Conservation (phyloP, 2,797 vertebrate genomes). For the Xerus rutilus region DNA sequence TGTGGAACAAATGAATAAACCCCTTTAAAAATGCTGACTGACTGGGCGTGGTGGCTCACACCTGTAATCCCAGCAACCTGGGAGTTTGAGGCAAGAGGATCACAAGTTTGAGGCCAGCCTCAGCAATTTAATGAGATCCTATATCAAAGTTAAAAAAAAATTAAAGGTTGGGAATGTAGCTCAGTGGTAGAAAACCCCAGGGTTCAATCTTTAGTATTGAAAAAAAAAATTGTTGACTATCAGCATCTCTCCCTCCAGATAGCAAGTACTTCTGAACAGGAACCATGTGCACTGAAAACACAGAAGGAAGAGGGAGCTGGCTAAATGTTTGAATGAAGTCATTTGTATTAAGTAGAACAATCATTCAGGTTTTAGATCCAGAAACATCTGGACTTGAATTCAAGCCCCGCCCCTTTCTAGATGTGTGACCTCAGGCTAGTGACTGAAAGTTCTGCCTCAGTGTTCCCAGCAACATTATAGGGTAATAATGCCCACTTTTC, state of each 20-base stretch:
- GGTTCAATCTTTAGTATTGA: too few species aligned
- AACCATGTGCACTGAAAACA: accelerated
- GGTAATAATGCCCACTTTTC: not conserved
- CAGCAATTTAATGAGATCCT: too few species aligned
- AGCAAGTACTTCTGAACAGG: not conserved
- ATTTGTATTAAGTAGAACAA: accelerated
- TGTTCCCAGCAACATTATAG: not conserved
- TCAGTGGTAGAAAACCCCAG: too few species aligned
- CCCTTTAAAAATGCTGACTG: not conserved
- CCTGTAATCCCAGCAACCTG: not conserved
- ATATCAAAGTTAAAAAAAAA: too few species aligned
- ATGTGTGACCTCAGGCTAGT: not conserved
- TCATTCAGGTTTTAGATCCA: not conserved
- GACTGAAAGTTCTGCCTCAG: not conserved
- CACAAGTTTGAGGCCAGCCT: not conserved
- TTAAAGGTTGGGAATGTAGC: too few species aligned
- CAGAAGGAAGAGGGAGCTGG: not conserved
- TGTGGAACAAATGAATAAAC: not conserved
- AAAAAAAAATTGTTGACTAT: not conserved
- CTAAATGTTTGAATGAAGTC: not conserved
- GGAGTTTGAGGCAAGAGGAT: not conserved
- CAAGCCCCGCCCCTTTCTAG: too few species aligned
- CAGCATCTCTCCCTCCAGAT: not conserved
- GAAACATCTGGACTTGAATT: not conserved
- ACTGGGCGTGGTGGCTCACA: too few species aligned